phyloP scores from a whole-genome alignment of 1,140 invertebrate genomes.

The Chironomus tepperi region DNA sequence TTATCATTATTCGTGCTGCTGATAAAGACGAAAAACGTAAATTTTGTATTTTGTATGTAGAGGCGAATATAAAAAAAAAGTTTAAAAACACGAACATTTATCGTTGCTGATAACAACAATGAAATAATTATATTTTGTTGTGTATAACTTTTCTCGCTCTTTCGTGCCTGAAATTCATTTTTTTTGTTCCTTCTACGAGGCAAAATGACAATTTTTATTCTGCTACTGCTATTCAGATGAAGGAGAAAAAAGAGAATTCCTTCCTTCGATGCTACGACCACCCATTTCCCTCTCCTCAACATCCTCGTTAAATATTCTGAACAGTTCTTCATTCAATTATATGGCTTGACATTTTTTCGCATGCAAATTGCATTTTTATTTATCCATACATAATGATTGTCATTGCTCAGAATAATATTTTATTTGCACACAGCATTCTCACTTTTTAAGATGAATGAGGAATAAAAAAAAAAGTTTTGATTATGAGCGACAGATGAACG shows the following conservation, averaged over 20 bases:
- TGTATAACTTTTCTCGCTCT: conserved; percentile 16
- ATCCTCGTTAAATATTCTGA: conserved; percentile 16
- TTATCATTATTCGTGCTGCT: not conserved
- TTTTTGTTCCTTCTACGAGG: not conserved
- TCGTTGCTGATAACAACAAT: conserved; percentile 21
- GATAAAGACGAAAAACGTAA: not conserved
- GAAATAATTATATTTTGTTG: conserved; percentile 21
- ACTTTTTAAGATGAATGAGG: not conserved
- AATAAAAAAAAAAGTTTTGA: no score
- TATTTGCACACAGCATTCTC: conserved; percentile 1
- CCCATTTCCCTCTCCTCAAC: not conserved
- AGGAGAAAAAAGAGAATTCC: not conserved
- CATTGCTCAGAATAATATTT: conserved; percentile 18
- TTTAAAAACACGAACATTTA: not conserved
- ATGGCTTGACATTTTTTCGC: conserved; percentile 18
- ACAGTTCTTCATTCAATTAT: conserved; percentile 21
- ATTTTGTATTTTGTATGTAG: conserved; percentile 1
- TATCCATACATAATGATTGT: conserved; percentile 20
- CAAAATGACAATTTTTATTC: conserved; percentile 1
- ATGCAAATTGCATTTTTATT: conserved; percentile 23
- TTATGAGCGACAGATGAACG: no score
- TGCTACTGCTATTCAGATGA: not conserved
- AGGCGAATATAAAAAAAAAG: not conserved
- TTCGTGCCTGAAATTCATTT: not conserved
- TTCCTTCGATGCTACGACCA: not conserved